Evolutionary conservation across 2,797 vertebrate species (phyloP).

Genomic region (Acanthiza pusilla): DNA sequence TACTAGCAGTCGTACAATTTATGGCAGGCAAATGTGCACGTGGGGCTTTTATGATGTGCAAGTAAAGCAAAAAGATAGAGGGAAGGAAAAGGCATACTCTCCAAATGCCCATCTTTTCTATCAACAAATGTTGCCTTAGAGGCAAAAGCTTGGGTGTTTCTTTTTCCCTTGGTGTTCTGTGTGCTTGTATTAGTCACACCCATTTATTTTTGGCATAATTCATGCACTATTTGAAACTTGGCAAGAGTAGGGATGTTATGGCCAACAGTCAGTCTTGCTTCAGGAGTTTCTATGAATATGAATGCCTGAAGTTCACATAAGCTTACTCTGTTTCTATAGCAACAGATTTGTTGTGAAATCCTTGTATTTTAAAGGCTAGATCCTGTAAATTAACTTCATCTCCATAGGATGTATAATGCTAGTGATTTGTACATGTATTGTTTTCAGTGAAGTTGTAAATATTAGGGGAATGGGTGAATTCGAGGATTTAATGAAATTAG

Average conservation of each 20-base stretch:
- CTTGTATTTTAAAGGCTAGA: constrained; percentile 68
- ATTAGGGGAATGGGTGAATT: not conserved
- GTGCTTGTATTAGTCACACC: constrained; percentile 77
- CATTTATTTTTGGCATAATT: constrained; percentile 80
- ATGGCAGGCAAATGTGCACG: constrained; percentile 67
- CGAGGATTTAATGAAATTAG: not conserved
- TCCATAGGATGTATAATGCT: constrained; percentile 44
- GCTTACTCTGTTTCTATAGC: constrained; percentile 73
- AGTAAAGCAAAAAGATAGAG: constrained; percentile 69
- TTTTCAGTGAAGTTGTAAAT: constrained; percentile 9
- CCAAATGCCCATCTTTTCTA: constrained; percentile 65
- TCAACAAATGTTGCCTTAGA: constrained; percentile 72
- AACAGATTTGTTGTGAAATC: constrained; percentile 76
- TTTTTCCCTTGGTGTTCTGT: constrained; percentile 57
- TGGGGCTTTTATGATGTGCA: constrained; percentile 70
- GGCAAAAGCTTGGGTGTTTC: constrained; percentile 63
- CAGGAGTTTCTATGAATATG: constrained; percentile 79
- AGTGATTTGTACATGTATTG: constrained; percentile 37
- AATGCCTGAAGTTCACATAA: constrained; percentile 77
- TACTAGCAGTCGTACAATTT: constrained; percentile 68
- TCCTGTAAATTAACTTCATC: constrained; percentile 67
- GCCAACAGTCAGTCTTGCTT: constrained; percentile 79
- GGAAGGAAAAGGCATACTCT: constrained; percentile 30
- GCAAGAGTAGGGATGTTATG: constrained; percentile 68
- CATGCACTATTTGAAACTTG: constrained; percentile 74